Conservation (phyloP, 2,797 vertebrate species). For the Sarcophilus harrisii region DNA sequence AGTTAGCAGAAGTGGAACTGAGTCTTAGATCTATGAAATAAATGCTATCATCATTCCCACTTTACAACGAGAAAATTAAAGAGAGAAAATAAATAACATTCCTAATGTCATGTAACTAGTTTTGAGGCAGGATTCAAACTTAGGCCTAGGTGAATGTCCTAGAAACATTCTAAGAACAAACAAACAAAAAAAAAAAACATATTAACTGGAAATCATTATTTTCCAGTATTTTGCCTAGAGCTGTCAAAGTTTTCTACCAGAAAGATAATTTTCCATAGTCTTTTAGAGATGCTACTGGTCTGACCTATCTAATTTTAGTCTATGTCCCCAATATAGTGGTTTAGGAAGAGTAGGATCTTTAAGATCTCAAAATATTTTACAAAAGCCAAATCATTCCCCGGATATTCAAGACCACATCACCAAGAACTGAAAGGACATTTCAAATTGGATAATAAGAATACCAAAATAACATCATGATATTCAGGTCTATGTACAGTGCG, state of each 20-base stretch:
- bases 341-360: no score
- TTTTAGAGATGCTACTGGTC: background rate
- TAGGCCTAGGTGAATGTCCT: background rate
- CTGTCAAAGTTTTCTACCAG: background rate
- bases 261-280: background rate
- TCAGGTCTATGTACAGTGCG: no score
- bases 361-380: no score
- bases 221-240: background rate
- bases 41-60: background rate
- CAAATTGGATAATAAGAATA: no score
- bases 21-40: background rate
- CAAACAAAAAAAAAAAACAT: background rate
- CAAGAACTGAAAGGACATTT: no score
- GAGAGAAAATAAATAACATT: background rate
- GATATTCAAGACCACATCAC: no score
- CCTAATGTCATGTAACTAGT: background rate
- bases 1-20: background rate
- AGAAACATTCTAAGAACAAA: background rate
- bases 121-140: background rate
- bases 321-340: no score
- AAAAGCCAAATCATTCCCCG: no score
- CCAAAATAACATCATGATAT: no score
- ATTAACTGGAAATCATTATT: background rate
- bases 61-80: background rate
- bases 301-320: no score